Evolutionary conservation across 2,797 vertebrate species (phyloP), one percentile per base, ranked within the genome.

Genomic region (Linurgus olivaceus): DNA sequence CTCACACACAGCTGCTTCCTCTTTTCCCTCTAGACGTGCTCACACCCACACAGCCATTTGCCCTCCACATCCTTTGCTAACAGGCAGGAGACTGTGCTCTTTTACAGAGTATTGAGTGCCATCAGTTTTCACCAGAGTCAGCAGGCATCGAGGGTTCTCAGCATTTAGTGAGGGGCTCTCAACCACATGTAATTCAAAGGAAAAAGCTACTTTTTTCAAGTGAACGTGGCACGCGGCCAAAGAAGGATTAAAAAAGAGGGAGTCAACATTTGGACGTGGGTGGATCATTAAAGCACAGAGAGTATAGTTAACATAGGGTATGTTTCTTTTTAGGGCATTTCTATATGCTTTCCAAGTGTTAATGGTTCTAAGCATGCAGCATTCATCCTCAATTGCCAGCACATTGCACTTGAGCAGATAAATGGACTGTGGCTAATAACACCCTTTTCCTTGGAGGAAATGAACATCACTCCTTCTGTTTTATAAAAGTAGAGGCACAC

Each of bases 21-120:
- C 82, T 85, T 92, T 78, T 89, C 88, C 87, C 86, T 78, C 38
- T 8, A 68, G 93, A 94, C 23, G 0, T 29, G 67, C 96, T 93
- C 87, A 96, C 95, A 90, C 94, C 93, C 96, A 93, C 92, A 94
- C 54, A 94, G 52, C 73, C 92, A 96, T 95, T 96, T 96, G 78
- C 90, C 93, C 93, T 92, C 87, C 86, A 70, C 57, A 96, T 95
- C 93, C 57, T 95, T 88, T 91, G 63, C 93, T 87, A 95, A 70
- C 84, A 90, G 91, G 66, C 85, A 94, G 76, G 78, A 85, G 91
- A 44, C 87, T 71, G 33, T 71, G 76, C 77, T 85, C 92, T 94
- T 85, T 81, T 85, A 48, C 37, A 38, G 90, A 76, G 78, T 33
- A 81, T 58, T 71, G 86, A 94, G 85, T 94, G 93, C 91, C 92